Evolutionary conservation across 2,113 vertebrate genomes (phyloP).

Genomic region (Epinephelus cyanopodus): DNA sequence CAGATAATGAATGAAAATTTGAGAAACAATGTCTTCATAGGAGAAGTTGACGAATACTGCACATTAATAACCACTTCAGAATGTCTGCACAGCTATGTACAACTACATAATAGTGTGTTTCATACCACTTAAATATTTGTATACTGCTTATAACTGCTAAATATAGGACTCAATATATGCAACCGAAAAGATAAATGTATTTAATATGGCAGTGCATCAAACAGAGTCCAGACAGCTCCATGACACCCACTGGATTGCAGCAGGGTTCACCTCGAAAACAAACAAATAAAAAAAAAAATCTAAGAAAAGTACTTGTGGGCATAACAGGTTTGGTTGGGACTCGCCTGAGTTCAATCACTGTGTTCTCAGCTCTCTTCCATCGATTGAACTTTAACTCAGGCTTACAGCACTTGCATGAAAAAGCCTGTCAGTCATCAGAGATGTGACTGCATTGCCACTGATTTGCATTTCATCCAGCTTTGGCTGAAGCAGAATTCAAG

Average conservation of each 20-base stretch:
- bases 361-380: neutral
- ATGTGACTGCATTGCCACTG: slow-evolving; percentile 22
- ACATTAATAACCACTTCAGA: neutral
- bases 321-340: neutral
- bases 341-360: neutral
- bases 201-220: neutral
- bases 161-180: neutral
- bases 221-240: neutral
- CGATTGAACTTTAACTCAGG: slow-evolving; percentile 40
- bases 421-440: slow-evolving; percentile 31
- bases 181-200: neutral
- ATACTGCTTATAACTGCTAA: neutral
- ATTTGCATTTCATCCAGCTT: slow-evolving; percentile 46
- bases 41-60: neutral
- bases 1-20: neutral
- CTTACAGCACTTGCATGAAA: slow-evolving; percentile 24
- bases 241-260: too few relatives aligned
- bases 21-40: neutral
- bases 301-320: too few relatives aligned
- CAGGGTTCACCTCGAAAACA: too few relatives aligned
- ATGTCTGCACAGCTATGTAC: neutral
- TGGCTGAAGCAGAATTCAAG: slow-evolving; percentile 44
- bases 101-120: neutral
- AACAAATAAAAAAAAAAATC: too few relatives aligned
- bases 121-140: neutral